These are phyloP conservation scores for Saguinus imperator DNA, from an alignment of 2,113 vertebrate species.

Conservation along the genomic window DNA sequence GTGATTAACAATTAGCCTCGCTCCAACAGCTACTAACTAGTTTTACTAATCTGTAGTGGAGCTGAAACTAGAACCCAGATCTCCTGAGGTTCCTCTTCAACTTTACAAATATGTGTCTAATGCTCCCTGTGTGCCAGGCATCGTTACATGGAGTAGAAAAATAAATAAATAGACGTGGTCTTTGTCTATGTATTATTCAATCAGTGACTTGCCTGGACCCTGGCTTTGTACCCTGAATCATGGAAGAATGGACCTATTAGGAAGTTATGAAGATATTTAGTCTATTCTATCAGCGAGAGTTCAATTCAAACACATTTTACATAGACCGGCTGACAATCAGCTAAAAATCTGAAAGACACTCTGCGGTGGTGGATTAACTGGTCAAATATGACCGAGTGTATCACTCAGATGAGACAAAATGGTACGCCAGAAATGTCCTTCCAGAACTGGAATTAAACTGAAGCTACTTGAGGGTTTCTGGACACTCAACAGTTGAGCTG, in stretches of 20 bases:
- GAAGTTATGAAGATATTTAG: not conserved
- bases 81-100: not conserved
- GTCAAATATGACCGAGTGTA: conserved; percentile 6
- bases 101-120: not conserved
- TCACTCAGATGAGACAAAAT: conserved; percentile 34
- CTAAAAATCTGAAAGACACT: conserved; percentile 39
- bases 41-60: not conserved
- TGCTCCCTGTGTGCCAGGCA: not conserved
- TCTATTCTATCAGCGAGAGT: not conserved
- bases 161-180: not conserved
- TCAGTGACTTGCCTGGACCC: not conserved
- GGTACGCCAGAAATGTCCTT: not conserved
- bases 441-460: not conserved
- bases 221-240: not conserved
- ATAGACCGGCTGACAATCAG: conserved; percentile 25
- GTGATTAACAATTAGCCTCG: not conserved
- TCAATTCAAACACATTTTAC: conserved; percentile 38
- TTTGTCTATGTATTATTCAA: not conserved
- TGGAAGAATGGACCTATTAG: not conserved
- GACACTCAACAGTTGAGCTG: not conserved
- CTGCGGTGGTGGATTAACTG: not conserved
- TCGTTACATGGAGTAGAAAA: not conserved
- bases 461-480: conserved; percentile 17
- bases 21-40: not conserved
- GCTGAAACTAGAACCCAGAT: not conserved